Conservation (phyloP, 2,797 vertebrate genomes). For the Cichlasoma orientale region DNA sequence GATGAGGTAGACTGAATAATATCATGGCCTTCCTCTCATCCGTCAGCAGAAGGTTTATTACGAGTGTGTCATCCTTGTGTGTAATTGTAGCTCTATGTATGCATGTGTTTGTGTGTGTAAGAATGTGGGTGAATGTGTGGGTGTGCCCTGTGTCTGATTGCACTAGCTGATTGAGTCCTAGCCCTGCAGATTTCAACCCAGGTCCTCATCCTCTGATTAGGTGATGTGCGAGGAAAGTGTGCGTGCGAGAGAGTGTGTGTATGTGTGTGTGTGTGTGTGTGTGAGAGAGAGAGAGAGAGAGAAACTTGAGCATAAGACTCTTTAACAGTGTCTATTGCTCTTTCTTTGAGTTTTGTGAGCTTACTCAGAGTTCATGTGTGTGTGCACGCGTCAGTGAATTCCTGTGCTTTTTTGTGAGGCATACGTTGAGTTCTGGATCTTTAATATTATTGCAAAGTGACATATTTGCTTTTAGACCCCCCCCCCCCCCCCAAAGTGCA, state of each 20-base stretch:
- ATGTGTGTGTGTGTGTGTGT: not conserved
- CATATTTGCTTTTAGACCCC: not conserved
- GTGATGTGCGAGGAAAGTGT: slow-evolving; percentile 56
- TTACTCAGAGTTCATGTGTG: not conserved
- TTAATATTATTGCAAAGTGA: not conserved
- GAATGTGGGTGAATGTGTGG: slow-evolving; percentile 25
- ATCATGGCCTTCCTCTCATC: slow-evolving; percentile 72
- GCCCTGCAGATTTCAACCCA: slow-evolving; percentile 64
- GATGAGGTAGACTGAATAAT: slow-evolving; percentile 78
- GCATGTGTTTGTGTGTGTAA: slow-evolving; percentile 13
- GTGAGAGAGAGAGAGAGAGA: not conserved
- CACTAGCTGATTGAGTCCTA: slow-evolving; percentile 72
- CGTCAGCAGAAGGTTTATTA: slow-evolving; percentile 67
- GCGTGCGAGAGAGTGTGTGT: slow-evolving; percentile 7
- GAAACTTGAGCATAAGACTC: slow-evolving; percentile 5
- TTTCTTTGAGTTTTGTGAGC: slow-evolving; percentile 3
- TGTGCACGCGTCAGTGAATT: not conserved
- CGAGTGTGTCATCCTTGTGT: slow-evolving; percentile 45
- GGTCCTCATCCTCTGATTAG: slow-evolving; percentile 74
- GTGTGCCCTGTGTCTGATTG: slow-evolving; percentile 70
- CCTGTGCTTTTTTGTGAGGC: not conserved
- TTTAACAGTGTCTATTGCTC: slow-evolving; percentile 19
- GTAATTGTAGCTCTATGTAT: slow-evolving; percentile 27
- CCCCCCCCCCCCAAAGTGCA: not conserved
- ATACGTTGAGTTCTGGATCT: not conserved